Evolutionary conservation across 2,113 vertebrate species (phyloP), one percentile per base, ranked within the genome.

Genomic region (Hymenochirus boettgeri): DNA sequence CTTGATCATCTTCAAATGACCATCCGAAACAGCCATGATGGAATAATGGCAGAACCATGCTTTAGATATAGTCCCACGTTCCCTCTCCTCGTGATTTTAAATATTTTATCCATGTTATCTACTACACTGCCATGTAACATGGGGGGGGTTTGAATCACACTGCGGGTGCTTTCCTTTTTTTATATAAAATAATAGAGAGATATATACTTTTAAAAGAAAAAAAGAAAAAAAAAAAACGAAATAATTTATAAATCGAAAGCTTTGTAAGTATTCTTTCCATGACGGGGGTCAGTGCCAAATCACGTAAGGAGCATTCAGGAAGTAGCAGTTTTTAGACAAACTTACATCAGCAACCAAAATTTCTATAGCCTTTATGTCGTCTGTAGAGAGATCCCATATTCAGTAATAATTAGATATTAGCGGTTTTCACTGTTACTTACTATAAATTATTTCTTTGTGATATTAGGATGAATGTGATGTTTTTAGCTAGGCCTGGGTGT

Each of bases 211-310:
- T 88, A 84, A 86, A n/a, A n/a, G 39, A n/a, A 42, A 42, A 42
- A 42, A 42, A 90, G n/a, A n/a, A n/a, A n/a, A n/a, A n/a, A n/a
- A n/a, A n/a, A n/a, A n/a, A n/a, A n/a, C n/a, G n/a, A n/a, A 86
- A 89, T 95, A 93, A 96, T 96, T 96, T 97, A 96, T 96, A 83
- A 95, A 90, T 86, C 91, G 90, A 92, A 94, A 90, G 76, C 80
- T 83, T 86, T 27, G 91, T 91, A 85, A 86, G 75, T 82, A 73
- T 80, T 75, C 79, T 77, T 81, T 83, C 78, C 78, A 65, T 74
- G 75, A 80, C n/a, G 83, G 75, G 69, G 39, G 87, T 76, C 69
- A 72, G 85, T 77, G 83, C 79, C 84, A 57, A 73, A 62, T 73
- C 79, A 74, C n/a, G 84, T 85, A 78, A 76, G 76, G 55, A 73